Conservation (phyloP, 1,140 invertebrate species). For the Drosophila lini region DNA sequence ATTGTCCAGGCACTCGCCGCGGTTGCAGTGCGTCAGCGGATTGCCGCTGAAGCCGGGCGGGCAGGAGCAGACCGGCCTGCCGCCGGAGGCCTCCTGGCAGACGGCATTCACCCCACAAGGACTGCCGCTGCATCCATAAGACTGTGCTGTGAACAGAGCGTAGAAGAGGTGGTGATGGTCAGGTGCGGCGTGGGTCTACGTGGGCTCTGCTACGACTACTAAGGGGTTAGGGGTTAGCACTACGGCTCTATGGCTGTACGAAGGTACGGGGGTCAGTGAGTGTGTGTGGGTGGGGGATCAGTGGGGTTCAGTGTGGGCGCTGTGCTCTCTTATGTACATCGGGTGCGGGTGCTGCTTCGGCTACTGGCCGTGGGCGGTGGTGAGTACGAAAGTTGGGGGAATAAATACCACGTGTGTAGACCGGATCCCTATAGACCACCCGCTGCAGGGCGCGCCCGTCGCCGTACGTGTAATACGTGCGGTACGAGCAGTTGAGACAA, state of each 20-base stretch:
- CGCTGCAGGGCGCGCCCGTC: constrained; percentile 69
- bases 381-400: background rate
- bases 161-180: constrained; percentile 17
- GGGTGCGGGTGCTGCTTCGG: constrained; percentile 16
- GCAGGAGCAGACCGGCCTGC: constrained; percentile 89
- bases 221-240: constrained; percentile 20
- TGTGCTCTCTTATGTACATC: constrained; percentile 31
- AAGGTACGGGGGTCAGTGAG: no score
- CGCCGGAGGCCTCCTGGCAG: constrained; percentile 86
- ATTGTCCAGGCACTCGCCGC: constrained; percentile 88
- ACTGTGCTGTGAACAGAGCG: constrained; percentile 38
- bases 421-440: constrained; percentile 66
- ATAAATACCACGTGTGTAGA: constrained; percentile 78
- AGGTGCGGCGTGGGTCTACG: constrained; percentile 14
- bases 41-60: constrained; percentile 89
- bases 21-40: constrained; percentile 87
- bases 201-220: background rate
- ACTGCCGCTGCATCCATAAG: constrained; percentile 77
- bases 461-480: constrained; percentile 75
- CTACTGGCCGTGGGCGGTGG: no score
- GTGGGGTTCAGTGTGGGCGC: constrained; percentile 3
- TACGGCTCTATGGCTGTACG: background rate
- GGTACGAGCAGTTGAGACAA: constrained; percentile 72
- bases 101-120: constrained; percentile 88
- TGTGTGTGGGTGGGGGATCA: constrained; percentile 1